These are phyloP conservation scores for Troides oblongomaculatus DNA, from an alignment of 2,888 invertebrate genomes.

Conservation along the genomic window DNA sequence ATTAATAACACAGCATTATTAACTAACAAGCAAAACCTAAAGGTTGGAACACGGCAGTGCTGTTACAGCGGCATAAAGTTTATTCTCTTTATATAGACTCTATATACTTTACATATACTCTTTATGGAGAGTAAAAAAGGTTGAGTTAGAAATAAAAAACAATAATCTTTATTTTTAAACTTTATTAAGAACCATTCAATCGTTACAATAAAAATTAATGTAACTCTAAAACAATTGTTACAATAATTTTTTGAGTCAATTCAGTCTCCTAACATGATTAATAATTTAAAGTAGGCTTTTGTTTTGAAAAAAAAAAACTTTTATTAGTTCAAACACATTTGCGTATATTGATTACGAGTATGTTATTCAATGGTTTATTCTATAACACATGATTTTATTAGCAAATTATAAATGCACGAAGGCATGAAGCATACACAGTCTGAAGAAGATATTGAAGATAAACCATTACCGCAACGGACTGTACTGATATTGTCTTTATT, in stretches of 20 bases:
- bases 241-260: slow-evolving; percentile 52
- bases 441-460: no score
- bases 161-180: slow-evolving; percentile 38
- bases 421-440: neutral
- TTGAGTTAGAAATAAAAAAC: neutral
- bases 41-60: no score
- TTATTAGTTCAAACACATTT: neutral
- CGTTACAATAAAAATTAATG: slow-evolving; percentile 66
- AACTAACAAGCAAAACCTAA: no score
- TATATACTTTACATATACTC: neutral
- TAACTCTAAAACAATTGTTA: slow-evolving; percentile 55
- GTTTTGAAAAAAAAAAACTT: slow-evolving; percentile 6
- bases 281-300: slow-evolving; percentile 28
- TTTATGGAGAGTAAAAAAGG: neutral
- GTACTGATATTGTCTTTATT: no score
- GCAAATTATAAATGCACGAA: neutral
- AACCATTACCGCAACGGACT: no score
- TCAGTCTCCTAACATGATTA: slow-evolving; percentile 75
- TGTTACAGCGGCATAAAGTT: neutral
- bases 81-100: neutral
- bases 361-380: neutral
- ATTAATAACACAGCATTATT: no score
- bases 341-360: neutral
- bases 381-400: neutral
- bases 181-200: slow-evolving; percentile 75